Conservation (phyloP, 2,797 vertebrate species). For the Phoeniculus purpureus region DNA sequence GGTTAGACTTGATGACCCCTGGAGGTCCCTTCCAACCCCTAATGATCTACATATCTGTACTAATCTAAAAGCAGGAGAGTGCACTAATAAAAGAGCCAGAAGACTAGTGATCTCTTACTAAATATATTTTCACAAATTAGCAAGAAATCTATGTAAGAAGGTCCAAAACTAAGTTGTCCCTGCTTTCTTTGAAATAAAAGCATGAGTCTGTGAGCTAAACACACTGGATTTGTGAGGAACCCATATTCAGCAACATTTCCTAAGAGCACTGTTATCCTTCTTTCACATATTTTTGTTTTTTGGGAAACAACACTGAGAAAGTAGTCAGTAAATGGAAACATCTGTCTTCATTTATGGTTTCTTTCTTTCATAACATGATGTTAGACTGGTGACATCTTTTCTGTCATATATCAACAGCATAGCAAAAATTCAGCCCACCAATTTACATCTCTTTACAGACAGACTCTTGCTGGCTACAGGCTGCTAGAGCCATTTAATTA, state of each 20-base stretch:
- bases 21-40: no score
- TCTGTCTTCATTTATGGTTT: constrained; percentile 5
- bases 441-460: constrained; percentile 2
- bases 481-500: background rate
- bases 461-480: background rate
- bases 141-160: background rate
- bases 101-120: background rate
- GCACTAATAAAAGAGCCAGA: background rate
- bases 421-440: background rate
- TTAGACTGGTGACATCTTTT: background rate
- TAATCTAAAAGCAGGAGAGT: background rate
- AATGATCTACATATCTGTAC: background rate
- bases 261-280: background rate
- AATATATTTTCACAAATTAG: background rate
- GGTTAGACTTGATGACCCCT: no score
- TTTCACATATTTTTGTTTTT: background rate
- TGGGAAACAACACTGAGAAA: background rate
- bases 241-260: background rate
- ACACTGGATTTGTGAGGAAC: background rate
- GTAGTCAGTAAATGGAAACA: constrained; percentile 3
- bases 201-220: background rate
- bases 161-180: background rate
- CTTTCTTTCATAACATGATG: constrained; percentile 20
- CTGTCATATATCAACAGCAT: background rate
- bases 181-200: background rate